Evolutionary conservation across 2,113 vertebrate species (phyloP).

Genomic region (Corythaeola cristata): DNA sequence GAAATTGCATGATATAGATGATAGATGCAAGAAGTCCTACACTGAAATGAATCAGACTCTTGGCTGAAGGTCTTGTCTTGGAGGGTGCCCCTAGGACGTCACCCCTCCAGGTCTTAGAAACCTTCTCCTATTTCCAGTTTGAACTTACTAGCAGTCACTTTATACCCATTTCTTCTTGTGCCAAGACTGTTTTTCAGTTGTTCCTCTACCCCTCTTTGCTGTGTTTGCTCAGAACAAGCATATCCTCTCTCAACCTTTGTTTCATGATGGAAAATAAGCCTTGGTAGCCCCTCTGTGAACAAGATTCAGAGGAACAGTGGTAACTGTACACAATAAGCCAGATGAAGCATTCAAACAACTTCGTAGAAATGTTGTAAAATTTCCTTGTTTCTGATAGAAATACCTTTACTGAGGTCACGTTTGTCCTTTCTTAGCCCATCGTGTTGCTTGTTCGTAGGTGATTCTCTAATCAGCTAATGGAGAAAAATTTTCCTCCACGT

Average conservation of each 20-base stretch:
- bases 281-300: not conserved
- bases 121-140: not conserved
- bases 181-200: not conserved
- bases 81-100: not conserved
- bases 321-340: not conserved
- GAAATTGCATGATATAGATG: not conserved
- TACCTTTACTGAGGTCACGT: not conserved
- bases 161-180: not conserved
- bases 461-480: not conserved
- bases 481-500: not conserved
- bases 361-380: not conserved
- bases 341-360: not conserved
- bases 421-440: not conserved
- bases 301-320: not conserved
- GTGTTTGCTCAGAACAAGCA: not conserved
- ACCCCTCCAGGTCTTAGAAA: not conserved
- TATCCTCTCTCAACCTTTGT: rapidly evolving
- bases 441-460: not conserved
- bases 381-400: not conserved
- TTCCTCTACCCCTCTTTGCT: not conserved
- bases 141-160: not conserved
- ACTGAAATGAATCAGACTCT: not conserved
- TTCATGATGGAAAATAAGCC: not conserved
- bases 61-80: not conserved
- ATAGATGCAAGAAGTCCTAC: not conserved